Evolutionary conservation across 2,888 invertebrate species (phyloP), one percentile per base, ranked within the genome.

Genomic region (Hemithea aestivaria): DNA sequence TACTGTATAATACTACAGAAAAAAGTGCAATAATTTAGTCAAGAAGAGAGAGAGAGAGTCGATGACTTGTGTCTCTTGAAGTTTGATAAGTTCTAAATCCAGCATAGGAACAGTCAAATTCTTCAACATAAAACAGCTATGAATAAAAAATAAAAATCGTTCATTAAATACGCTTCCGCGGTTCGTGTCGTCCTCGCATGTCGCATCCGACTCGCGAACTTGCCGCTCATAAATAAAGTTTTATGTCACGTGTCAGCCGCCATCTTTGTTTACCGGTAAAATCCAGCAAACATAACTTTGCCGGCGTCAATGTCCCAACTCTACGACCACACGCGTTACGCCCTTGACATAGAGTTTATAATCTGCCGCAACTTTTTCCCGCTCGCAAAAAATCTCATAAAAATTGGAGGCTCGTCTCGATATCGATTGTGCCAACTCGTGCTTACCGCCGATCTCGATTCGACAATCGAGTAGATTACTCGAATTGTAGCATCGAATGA

Each of bases 401-500:
- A 82, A 79, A 70, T 64, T 63, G 68, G 72, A 66, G 66, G 59
- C 59, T 69, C 66, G 72, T 74, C 71, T 73, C 61, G 41, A 53
- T 82, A 85, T 85, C 73, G 87, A 87, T 85, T 85, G 87, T 87
- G 72, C 85, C 87, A 84, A 75, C 78, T 76, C 66, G 87, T 83
- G 84, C 85, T 83, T 76, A 69, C 72, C 87, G 51, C 85, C 68
- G 74, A 77, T 82, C 82, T 75, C 70, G 71, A 82, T 79, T 77
- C 67, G 65, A 66, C 66, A 69, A 79, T 81, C 73, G 73, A 80
- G 67, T 72, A 57, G 66, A 71, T 73, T 73, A 73, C 63, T 74
- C 62, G 64, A 62, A 57, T 56, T 53, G 58, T 62, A 56, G 48
- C 43, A 53, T 60, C 57, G 58, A 62, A 56, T 62, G 58, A 47